Evolutionary conservation across 2,797 vertebrate genomes (phyloP), one percentile per base, ranked within the genome.

Genomic region (Phataginus tricuspis): DNA sequence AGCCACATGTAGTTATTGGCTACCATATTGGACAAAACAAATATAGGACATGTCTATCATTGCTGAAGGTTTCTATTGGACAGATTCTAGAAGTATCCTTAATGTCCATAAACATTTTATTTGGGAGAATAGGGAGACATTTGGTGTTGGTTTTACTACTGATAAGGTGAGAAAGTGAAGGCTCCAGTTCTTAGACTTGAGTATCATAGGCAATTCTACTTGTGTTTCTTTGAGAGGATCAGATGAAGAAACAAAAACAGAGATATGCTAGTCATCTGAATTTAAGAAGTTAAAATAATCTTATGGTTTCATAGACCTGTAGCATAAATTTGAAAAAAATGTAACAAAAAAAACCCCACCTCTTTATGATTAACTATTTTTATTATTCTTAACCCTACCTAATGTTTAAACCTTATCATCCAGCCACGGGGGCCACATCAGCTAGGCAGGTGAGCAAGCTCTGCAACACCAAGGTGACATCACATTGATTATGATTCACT

Each of bases 321-420:
- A 71, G 16, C 19, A 86, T 51, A 92, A 71, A 91, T 61, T 66
- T 91, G 5, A 74, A 89, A 93, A 91, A 72, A 74, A 15, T n/a
- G 6, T 21, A 55, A 71, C 23, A 18, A 61, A 90, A 57, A 82
- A 75, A 88, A 42, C n/a, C n/a, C n/a, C n/a, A 9, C 9, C 14
- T 23, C 49, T 80, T 71, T 45, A n/a, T 71, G 59, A 84, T 89
- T 18, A 93, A 95, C 95, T 90, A 84, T 57, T 87, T 89, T 61
- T 86, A 34, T 86, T 68, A 63, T 64, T 94, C 51, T 92, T 68
- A 93, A 69, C 42, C 39, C 71, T 87, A 86, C 71, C 29, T 69
- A 68, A 2, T 90, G 72, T 82, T 92, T 91, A 84, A 86, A 90
- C 49, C 49, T 37, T 3, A 45, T 42, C n/a, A 31, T 42, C 37